Base-by-base conservation (phyloP, 2,888 invertebrate genomes). In the Thecocarcelia acutangulata region DNA sequence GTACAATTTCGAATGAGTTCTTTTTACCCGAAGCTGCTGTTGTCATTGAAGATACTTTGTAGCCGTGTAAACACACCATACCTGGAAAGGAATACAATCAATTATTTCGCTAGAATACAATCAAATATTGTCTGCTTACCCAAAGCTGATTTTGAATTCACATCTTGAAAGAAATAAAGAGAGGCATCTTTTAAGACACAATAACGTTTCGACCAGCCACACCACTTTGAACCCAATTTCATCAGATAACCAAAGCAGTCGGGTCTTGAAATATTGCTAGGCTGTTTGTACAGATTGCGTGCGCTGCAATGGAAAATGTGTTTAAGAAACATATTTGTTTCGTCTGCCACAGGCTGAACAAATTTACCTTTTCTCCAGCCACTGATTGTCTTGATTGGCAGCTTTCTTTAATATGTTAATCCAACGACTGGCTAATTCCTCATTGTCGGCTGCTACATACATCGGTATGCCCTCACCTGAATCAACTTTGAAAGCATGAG, bases 121-220 rank as follows among this genome's bases (percentile, higher is more conserved):
- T 48, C 5, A 52, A n/a, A 6, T 40, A 2, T 85, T 85, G n/a
- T n/a, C n/a, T 85, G 86, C 89, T 92, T 91, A 96, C 98, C 98
- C 90, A 97, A 95, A 84, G 98, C 97, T 89, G 93, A 94, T 89
- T 95, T 96, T 86, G 97, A 95, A 88, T 95, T 96, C 3, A 94
- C 95, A 89, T 97, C 97, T 85, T 95, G 95, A 91, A 97, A 98
- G 91, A 98, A 97, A 91, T 97, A 98, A 24, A 98, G 93, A 86
- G 97, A 97, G 52, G 97, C 98, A 90, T 98, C 97, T 90, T 98
- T 98, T 56, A 98, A 93, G 42, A 98, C 96, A 92, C 97, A 98
- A 92, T 97, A 98, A 68, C 97, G 93, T 87, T 96, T 94, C 81
- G 95, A 95, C 97, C 98, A 98, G 19, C 96, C 95, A 88, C 96